phyloP scores from a whole-genome alignment of 2,888 invertebrate species.

The Asteroscopus sphinx region DNA sequence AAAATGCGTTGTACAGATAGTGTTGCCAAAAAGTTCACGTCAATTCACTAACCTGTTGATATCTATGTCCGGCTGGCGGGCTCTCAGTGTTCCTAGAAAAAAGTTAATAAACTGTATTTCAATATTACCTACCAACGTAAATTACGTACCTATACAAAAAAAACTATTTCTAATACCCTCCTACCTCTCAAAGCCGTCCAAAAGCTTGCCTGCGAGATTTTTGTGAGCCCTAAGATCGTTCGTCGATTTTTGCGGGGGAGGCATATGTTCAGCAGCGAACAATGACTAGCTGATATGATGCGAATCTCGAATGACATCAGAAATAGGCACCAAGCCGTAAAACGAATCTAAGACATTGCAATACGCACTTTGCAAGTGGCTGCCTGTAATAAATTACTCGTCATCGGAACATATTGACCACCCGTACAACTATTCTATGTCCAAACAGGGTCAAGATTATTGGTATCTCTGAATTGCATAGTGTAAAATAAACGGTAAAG shows the following conservation, averaged over 20 bases:
- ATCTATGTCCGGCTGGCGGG: slow-evolving; percentile 74
- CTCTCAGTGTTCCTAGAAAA: slow-evolving; percentile 74
- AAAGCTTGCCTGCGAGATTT: too few species aligned
- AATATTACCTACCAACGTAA: slow-evolving; percentile 1
- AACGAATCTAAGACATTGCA: slow-evolving; percentile 29
- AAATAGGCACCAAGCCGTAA: slow-evolving; percentile 29
- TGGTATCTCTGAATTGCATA: too few species aligned
- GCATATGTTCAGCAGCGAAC: slow-evolving; percentile 5
- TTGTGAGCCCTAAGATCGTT: too few species aligned
- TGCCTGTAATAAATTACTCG: slow-evolving; percentile 34
- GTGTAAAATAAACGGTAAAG: too few species aligned
- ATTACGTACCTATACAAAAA: too few species aligned
- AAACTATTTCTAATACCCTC: too few species aligned
- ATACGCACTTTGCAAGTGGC: slow-evolving; percentile 29
- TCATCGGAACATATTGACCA: slow-evolving; percentile 22
- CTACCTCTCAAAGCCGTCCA: too few species aligned
- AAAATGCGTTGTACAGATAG: not conserved
- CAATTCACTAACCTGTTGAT: slow-evolving; percentile 80
- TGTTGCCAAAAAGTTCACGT: slow-evolving; percentile 66
- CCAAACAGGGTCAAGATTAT: slow-evolving; percentile 15
- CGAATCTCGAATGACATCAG: slow-evolving; percentile 35
- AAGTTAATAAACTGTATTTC: slow-evolving; percentile 28
- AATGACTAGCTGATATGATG: slow-evolving; percentile 24
- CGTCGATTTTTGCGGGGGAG: not conserved
- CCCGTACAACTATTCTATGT: slow-evolving; percentile 19